Evolutionary conservation across 2,113 vertebrate genomes (phyloP).

Genomic region (Channa maculata): DNA sequence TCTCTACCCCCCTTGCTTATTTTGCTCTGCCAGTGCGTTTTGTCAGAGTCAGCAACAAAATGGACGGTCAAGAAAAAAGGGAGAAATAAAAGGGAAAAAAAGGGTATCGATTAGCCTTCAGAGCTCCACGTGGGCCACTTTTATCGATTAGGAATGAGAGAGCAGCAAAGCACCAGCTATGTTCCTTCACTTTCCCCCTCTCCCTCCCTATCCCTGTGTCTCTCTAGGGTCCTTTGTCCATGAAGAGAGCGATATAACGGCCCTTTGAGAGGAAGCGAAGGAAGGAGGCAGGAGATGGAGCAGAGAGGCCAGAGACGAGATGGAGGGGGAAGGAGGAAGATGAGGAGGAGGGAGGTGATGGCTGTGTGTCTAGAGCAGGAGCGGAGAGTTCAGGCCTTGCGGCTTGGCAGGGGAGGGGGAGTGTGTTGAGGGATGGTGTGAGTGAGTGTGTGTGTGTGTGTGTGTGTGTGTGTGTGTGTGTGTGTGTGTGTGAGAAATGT

Average conservation of each 20-base stretch:
- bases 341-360: conserved; percentile 50
- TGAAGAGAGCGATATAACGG: conserved; percentile 84
- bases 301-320: conserved; percentile 71
- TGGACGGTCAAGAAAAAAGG: conserved; percentile 76
- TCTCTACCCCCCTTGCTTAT: conserved; percentile 39
- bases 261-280: conserved; percentile 79
- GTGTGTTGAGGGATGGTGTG: conserved; percentile 59
- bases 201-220: conserved; percentile 51
- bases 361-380: conserved; percentile 68
- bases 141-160: conserved; percentile 83
- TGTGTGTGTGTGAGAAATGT: conserved; percentile 16
- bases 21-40: conserved; percentile 72
- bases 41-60: conserved; percentile 88
- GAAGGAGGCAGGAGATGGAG: conserved; percentile 44
- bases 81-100: conserved; percentile 29
- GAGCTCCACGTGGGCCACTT: conserved; percentile 84
- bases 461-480: neutral
- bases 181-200: conserved; percentile 61
- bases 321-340: conserved; percentile 55
- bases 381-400: conserved; percentile 67
- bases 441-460: no score
- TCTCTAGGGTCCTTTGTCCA: conserved; percentile 85
- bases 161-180: conserved; percentile 75
- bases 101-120: conserved; percentile 87
- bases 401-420: conserved; percentile 46